These are phyloP conservation scores for Leptura quadrifasciata DNA, from an alignment of 2,888 invertebrate genomes.

Conservation along the genomic window DNA sequence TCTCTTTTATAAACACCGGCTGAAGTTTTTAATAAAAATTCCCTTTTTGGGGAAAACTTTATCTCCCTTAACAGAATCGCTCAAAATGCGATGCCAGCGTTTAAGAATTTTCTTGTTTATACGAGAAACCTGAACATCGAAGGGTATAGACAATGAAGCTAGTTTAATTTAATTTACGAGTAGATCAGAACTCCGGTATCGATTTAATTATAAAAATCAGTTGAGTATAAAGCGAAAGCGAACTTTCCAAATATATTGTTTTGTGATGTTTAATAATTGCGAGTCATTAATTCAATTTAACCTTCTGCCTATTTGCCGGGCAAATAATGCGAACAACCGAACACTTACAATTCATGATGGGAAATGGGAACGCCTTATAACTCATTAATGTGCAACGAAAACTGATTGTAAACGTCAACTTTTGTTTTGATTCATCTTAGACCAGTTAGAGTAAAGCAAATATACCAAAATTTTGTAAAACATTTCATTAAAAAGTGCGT, in stretches of 20 bases:
- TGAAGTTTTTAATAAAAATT: neutral
- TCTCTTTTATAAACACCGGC: neutral
- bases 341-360: neutral
- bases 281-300: conserved; percentile 8
- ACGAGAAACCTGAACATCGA: neutral
- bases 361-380: neutral
- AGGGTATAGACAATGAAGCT: conserved; percentile 12
- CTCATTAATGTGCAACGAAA: neutral
- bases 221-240: conserved; percentile 11
- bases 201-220: conserved; percentile 22
- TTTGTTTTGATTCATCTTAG: too few species aligned
- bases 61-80: neutral
- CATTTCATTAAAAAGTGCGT: too few species aligned
- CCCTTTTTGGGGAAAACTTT: neutral
- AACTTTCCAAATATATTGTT: neutral
- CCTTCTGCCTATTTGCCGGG: neutral
- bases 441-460: too few species aligned
- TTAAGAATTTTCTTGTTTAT: neutral
- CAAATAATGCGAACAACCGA: neutral
- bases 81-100: neutral
- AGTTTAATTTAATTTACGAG: conserved; percentile 19
- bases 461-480: too few species aligned
- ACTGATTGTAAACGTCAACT: neutral
- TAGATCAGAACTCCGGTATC: conserved; percentile 11
- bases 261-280: conserved; percentile 16